Evolutionary conservation across 2,113 vertebrate genomes (phyloP).

Genomic region (Calyptommatus sinebrachiatus): DNA sequence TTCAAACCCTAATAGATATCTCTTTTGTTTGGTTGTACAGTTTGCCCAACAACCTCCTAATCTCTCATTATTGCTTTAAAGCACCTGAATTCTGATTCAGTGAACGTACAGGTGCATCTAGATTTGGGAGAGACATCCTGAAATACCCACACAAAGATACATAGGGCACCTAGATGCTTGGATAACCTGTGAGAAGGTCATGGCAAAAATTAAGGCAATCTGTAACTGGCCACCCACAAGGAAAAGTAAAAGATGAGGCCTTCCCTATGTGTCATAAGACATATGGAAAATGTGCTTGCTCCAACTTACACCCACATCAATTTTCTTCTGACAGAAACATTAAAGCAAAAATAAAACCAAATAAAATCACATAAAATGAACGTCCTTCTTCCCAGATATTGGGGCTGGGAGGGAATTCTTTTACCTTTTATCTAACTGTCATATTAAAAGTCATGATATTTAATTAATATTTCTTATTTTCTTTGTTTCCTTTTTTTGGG

Average conservation of each 20-base stretch:
- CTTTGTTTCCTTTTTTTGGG: too few relatives aligned
- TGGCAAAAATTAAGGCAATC: slow-evolving; percentile 21
- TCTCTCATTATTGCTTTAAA: not conserved
- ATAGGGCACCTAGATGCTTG: slow-evolving; percentile 10
- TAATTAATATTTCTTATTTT: slow-evolving; percentile 26
- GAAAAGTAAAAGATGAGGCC: slow-evolving; percentile 16
- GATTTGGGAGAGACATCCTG: not conserved
- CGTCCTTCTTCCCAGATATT: slow-evolving; percentile 3
- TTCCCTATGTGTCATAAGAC: slow-evolving; percentile 21
- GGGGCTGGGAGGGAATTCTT: not conserved
- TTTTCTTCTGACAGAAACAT: slow-evolving; percentile 24
- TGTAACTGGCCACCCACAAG: not conserved
- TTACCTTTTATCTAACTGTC: slow-evolving; percentile 20
- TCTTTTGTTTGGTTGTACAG: slow-evolving; percentile 10
- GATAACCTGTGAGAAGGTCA: not conserved
- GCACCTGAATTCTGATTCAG: slow-evolving; percentile 22
- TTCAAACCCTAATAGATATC: not conserved
- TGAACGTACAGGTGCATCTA: slow-evolving; percentile 1
- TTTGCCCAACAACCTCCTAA: slow-evolving; percentile 3
- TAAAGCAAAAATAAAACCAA: slow-evolving; percentile 21
- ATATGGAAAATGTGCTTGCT: slow-evolving; percentile 20
- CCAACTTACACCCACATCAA: slow-evolving; percentile 2
- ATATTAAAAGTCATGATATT: slow-evolving; percentile 22
- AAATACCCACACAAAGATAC: not conserved
- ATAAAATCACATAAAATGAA: slow-evolving; percentile 11